A percentile compares a stretch with the other conserved stretches of the same genome.
Evolutionary conservation across 2,888 invertebrate species (phyloP).

Genomic region (Rotaria sp.): DNA sequence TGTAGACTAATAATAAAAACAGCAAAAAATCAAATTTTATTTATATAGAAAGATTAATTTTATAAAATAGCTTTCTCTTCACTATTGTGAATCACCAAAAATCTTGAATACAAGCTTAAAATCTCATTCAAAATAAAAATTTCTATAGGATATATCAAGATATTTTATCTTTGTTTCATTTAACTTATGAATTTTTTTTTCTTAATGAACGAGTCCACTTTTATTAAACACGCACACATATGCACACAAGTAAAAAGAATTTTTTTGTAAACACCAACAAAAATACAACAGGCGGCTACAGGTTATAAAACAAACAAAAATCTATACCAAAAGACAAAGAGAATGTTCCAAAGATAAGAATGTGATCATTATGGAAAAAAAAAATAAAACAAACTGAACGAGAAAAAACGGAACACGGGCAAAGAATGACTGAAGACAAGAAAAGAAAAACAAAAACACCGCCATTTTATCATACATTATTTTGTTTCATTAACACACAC

Average conservation of each 20-base stretch:
- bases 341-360: neutral
- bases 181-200: neutral
- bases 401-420: neutral
- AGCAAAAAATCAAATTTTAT: too few relatives aligned
- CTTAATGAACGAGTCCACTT: neutral
- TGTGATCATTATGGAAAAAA: neutral
- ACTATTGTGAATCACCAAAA: too few relatives aligned
- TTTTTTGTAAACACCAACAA: neutral
- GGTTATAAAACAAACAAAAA: neutral
- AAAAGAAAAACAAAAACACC: neutral
- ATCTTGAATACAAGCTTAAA: too few relatives aligned
- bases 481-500: neutral
- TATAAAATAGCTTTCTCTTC: too few relatives aligned
- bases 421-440: neutral
- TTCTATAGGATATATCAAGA: too few relatives aligned
- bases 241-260: neutral
- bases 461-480: neutral
- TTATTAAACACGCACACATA: neutral
- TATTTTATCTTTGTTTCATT: too few relatives aligned
- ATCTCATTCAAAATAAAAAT: too few relatives aligned
- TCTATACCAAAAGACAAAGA: neutral
- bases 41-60: too few relatives aligned
- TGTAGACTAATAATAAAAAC: too few relatives aligned
- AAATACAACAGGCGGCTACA: neutral
- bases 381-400: neutral